Percentiles rank a stretch among this genome's conserved stretches.
Evolutionary conservation across 2,888 invertebrate genomes (phyloP).

Genomic region (Synanthedon tipuliformis): DNA sequence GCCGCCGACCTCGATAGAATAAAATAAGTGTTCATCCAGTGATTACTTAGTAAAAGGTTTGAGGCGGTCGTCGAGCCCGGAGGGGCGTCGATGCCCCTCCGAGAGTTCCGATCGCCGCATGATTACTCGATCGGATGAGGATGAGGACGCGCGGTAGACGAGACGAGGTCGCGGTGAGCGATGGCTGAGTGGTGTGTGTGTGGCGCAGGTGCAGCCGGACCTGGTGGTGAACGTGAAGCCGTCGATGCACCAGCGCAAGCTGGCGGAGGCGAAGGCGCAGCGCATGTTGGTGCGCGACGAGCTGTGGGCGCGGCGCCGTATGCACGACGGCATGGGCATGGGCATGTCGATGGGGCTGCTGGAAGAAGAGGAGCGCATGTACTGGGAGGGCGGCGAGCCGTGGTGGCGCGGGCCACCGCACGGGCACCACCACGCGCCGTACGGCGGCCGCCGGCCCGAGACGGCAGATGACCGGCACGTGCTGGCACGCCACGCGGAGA

Average conservation of each 20-base stretch:
- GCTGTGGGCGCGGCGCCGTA: constrained; percentile 75
- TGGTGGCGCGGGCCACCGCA: constrained; percentile 51
- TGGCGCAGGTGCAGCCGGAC: constrained; percentile 78
- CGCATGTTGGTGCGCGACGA: constrained; percentile 78
- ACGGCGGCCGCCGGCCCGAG: constrained; percentile 80
- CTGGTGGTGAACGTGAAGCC: constrained; percentile 96
- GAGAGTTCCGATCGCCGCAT: constrained; percentile 53
- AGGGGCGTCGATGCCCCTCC: constrained; percentile 24
- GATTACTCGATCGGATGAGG: constrained; percentile 57
- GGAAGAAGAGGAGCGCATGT: constrained; percentile 86
- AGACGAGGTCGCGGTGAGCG: not conserved
- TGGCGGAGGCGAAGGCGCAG: constrained; percentile 86
- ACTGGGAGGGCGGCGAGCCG: constrained; percentile 83
- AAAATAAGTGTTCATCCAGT: constrained; percentile 25
- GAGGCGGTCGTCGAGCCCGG: constrained; percentile 62
- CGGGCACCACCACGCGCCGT: constrained; percentile 43
- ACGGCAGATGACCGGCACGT: constrained; percentile 97
- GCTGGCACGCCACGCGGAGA: constrained; percentile 90
- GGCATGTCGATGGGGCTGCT: constrained; percentile 27
- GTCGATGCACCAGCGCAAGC: constrained; percentile 83
- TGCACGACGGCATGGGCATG: constrained; percentile 55
- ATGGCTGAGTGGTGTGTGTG: not conserved
- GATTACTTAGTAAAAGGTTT: constrained; percentile 71
- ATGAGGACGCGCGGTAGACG: constrained; percentile 7
- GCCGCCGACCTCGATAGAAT: too few species aligned